phyloP scores from a whole-genome alignment of 2,113 vertebrate genomes.

The Cathartes aura region DNA sequence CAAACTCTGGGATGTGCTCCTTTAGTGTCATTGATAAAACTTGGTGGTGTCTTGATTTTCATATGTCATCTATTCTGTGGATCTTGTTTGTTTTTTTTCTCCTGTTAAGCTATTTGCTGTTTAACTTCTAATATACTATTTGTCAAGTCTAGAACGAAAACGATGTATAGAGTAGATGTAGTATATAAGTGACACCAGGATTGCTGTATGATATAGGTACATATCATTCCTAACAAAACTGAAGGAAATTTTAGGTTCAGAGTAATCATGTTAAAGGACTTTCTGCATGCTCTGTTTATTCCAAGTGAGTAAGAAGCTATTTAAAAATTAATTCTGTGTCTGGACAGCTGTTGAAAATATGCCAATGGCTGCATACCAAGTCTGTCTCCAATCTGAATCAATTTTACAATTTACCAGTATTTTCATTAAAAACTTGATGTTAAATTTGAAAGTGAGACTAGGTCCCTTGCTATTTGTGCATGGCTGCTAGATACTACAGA shows the following conservation, averaged over 20 bases:
- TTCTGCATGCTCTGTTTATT: not conserved
- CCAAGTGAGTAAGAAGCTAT: not conserved
- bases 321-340: not conserved
- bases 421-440: not conserved
- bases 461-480: not conserved
- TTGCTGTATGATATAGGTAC: not conserved
- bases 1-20: not conserved
- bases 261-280: not conserved
- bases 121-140: not conserved
- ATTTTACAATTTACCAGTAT: not conserved
- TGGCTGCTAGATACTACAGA: not conserved
- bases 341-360: not conserved
- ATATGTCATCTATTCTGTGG: not conserved
- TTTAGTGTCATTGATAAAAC: not conserved
- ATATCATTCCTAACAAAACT: not conserved
- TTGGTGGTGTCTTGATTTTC: not conserved
- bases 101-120: not conserved
- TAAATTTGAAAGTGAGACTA: not conserved
- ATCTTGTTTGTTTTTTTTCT: not conserved
- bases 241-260: not conserved
- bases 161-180: not conserved
- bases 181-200: not conserved
- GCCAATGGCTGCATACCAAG: not conserved
- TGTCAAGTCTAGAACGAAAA: not conserved
- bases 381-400: not conserved